Percentiles rank a stretch among this genome's conserved stretches.
Conservation (phyloP, 2,113 vertebrate species). For the Cryptotis parvus region DNA sequence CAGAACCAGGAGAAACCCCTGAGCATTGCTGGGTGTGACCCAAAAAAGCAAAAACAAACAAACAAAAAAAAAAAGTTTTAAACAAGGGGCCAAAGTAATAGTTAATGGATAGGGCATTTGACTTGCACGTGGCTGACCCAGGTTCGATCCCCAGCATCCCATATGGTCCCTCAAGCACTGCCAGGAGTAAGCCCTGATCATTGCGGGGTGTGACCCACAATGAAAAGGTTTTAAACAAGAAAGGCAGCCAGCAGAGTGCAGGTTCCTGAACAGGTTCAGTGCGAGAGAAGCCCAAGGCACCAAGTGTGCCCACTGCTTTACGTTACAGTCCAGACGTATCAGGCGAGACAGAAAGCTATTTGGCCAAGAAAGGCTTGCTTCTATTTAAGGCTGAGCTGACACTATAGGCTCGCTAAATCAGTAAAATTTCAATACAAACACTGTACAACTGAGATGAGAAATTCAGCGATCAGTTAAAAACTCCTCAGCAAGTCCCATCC, state of each 20-base stretch:
- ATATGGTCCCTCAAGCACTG: no score
- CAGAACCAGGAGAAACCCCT: no score
- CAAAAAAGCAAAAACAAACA: no score
- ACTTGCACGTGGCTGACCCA: no score
- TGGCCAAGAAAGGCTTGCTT: slow-evolving; percentile 7
- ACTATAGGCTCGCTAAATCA: background rate
- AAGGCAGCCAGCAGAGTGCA: background rate
- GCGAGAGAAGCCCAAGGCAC: background rate
- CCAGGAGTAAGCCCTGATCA: no score
- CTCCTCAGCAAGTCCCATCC: background rate
- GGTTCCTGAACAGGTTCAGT: background rate
- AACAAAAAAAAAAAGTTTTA: no score
- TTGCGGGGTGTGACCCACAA: no score
- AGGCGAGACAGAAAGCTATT: slow-evolving; percentile 32
- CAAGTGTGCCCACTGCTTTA: slow-evolving; percentile 1
- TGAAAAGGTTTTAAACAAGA: background rate
- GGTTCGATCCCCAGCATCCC: no score
- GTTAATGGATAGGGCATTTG: no score
- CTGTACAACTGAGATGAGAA: slow-evolving; percentile 29
- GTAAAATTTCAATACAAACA: background rate
- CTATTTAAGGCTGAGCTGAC: background rate
- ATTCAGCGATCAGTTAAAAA: slow-evolving; percentile 30
- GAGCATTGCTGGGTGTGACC: no score
- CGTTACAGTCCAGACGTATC: background rate
- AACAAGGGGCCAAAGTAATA: no score